Evolutionary conservation across 2,113 vertebrate genomes (phyloP).

Genomic region (Myotis yumanensis): DNA sequence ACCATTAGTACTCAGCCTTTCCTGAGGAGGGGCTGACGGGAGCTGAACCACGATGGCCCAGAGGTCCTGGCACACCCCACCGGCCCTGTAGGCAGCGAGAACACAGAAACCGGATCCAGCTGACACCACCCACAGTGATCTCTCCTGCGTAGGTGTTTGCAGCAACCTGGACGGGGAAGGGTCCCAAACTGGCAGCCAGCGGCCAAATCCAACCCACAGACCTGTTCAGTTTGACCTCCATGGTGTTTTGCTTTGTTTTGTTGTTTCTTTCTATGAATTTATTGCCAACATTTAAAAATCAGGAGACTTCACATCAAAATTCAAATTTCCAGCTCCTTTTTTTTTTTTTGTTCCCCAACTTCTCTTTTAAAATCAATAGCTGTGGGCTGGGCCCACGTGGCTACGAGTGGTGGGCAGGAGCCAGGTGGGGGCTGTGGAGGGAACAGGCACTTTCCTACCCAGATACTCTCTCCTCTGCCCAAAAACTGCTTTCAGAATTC

Average conservation of each 20-base stretch:
- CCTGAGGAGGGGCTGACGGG: not conserved
- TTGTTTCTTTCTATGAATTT: not conserved
- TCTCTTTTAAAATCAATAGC: not conserved
- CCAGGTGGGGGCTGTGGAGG: not conserved
- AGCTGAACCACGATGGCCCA: not conserved
- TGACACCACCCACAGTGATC: not conserved
- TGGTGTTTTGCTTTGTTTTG: rapidly evolving
- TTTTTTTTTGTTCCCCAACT: not conserved
- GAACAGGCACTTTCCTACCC: not conserved
- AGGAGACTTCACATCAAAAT: not conserved
- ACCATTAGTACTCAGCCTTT: rapidly evolving
- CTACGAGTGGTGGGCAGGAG: not conserved
- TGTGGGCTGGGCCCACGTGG: not conserved
- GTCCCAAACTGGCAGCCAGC: not conserved
- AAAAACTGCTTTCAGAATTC: not conserved
- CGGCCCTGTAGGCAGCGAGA: not conserved
- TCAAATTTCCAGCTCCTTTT: constrained; percentile 11
- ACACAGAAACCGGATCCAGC: not conserved
- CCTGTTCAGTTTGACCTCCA: rapidly evolving
- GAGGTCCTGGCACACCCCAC: not conserved
- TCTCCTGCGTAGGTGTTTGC: not conserved
- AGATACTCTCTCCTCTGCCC: not conserved
- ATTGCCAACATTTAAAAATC: not conserved
- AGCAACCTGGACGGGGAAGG: not conserved
- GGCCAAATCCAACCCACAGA: not conserved